Evolutionary conservation across 2,888 invertebrate species (phyloP), one percentile per base, ranked within the genome.

Genomic region (Agonopterix alstromeriana): DNA sequence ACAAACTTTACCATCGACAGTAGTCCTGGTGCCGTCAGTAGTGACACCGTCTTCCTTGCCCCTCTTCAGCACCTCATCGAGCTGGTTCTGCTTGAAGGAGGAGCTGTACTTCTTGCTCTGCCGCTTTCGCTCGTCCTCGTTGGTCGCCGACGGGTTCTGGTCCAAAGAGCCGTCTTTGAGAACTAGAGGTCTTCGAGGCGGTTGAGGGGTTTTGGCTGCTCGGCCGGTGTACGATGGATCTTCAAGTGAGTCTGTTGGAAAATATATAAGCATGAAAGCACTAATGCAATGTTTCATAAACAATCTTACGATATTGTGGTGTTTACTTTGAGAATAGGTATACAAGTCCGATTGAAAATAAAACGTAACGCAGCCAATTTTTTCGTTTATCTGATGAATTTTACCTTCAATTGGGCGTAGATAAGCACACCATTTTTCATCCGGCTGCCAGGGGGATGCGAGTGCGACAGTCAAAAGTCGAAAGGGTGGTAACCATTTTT

Each of bases 81-180:
- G 56, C 54, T 83, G 81, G 54, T 83, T 86, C 65, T 84, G 83
- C 36, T 79, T 85, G 56, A 86, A 82, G 48, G 73, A 79, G 7
- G 84, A 58, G 56, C 85, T 87, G 69, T 81, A 88, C 58, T 87
- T 88, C 68, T 88, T 88, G 61, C 87, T 86, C 53, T 87, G 86
- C 55, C 87, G 71, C 57, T 82, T 85, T 36, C 70, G 77, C 53
- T 86, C 84, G 7, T 86, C 85, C 12, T 47, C 47, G 49, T 77
- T 86, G 0, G 85, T 84, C 0, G 87, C 87, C 1, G 84, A 77
- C 0, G 80, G 77, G 54, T 83, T 87, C 53, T 85, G 87, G 57
- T 86, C 85, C 8, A 42, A 12, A 10, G 38, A n/a, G 35, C 69
- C 67, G 1, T 74, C 75, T 48, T 80, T 82, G n/a, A 84, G 60